Conservation (phyloP, 53 echinoderm and acorn worm species). For the Zoroaster sp. region DNA sequence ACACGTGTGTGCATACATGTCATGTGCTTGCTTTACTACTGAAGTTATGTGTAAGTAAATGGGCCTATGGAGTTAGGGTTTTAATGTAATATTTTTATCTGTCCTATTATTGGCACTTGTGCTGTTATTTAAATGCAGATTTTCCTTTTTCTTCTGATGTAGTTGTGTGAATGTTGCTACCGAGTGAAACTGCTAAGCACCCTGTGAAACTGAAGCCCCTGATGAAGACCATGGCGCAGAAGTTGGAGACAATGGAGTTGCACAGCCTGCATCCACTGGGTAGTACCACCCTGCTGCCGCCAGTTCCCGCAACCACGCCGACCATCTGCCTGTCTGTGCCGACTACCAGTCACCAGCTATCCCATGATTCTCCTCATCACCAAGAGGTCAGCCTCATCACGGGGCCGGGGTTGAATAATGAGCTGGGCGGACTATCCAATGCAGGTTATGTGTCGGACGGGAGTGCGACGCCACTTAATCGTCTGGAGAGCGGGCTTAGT, state of each 20-base stretch:
- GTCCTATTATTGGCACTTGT: too few species aligned
- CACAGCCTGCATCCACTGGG: conserved; percentile 36
- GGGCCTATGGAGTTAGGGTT: too few species aligned
- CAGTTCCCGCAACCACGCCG: conserved; percentile 59
- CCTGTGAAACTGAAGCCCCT: conserved; percentile 24
- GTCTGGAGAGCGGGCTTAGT: not conserved
- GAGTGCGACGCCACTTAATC: not conserved
- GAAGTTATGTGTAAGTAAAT: too few species aligned
- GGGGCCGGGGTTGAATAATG: not conserved
- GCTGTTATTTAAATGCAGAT: not conserved
- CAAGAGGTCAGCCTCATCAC: conserved; percentile 14
- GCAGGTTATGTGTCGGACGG: conserved; percentile 1
- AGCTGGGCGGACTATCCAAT: conserved; percentile 2
- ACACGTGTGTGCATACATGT: too few species aligned
- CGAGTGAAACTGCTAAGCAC: not conserved
- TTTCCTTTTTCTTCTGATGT: not conserved
- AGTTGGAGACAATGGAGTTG: conserved; percentile 42
- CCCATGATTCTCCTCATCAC: not conserved
- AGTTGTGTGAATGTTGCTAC: conserved; percentile 13
- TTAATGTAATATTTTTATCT: too few species aligned
- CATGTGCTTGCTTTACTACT: too few species aligned
- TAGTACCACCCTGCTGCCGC: conserved; percentile 31
- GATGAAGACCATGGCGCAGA: not conserved
- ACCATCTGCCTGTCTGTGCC: conserved; percentile 83
- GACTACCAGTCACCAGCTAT: conserved; percentile 49